phyloP scores from a whole-genome alignment of 2,888 invertebrate species.

The Cordilura impudica region DNA sequence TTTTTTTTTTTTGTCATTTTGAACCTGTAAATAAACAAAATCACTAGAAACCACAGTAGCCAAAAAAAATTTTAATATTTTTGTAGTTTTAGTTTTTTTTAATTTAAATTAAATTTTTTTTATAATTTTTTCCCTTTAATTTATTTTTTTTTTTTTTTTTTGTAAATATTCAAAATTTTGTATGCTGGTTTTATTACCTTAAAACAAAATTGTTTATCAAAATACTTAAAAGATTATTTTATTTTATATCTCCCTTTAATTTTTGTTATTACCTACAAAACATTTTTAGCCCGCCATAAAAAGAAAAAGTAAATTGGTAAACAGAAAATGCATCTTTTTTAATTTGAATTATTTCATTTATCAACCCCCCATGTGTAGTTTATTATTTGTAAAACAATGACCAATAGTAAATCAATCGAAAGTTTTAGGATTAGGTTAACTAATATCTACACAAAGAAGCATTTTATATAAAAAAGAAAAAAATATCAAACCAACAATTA shows the following conservation, averaged over 20 bases:
- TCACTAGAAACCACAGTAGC: not conserved
- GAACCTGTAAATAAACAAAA: not conserved
- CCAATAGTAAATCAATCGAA: not conserved
- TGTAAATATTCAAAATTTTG: too few species aligned
- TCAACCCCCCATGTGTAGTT: too few species aligned
- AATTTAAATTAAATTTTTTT: not conserved
- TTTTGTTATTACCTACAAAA: slow-evolving; percentile 27
- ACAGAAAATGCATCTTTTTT: not conserved
- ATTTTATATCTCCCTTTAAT: slow-evolving; percentile 7
- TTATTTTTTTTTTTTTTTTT: too few species aligned
- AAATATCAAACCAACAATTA: slow-evolving; percentile 24
- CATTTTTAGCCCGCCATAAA: slow-evolving; percentile 40
- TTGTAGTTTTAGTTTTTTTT: not conserved
- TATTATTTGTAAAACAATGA: too few species aligned
- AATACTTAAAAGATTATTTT: slow-evolving; percentile 6
- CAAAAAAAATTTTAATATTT: not conserved
- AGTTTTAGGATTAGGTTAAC: not conserved
- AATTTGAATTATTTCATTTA: not conserved
- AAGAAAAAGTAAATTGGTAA: slow-evolving; percentile 46
- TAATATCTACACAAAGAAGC: not conserved
- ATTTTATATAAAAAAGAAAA: too few species aligned
- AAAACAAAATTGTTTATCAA: not conserved
- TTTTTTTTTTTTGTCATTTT: not conserved
- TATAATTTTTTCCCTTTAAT: not conserved
- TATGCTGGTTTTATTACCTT: not conserved